Evolutionary conservation across 2,888 invertebrate species (phyloP).

Genomic region (Scaptomyza parva): DNA sequence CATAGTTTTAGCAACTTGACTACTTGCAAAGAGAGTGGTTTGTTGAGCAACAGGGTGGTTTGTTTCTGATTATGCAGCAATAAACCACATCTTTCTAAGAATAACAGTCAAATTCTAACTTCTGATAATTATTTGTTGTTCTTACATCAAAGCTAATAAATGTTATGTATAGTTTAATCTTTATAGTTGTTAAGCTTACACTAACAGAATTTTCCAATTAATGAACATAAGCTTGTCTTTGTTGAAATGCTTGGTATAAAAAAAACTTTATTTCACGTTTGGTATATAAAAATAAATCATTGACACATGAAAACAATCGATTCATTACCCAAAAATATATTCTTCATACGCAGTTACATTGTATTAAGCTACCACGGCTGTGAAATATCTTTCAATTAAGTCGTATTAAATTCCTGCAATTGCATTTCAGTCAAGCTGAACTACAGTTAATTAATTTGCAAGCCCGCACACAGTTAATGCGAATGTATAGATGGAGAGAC

Average conservation of each 20-base stretch:
- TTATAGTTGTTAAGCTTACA: neutral
- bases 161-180: neutral
- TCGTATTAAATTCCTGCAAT: constrained; percentile 52
- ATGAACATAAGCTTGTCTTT: too few species aligned
- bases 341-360: constrained; percentile 11
- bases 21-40: neutral
- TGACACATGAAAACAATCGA: neutral
- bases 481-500: constrained; percentile 23
- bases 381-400: constrained; percentile 52
- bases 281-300: too few species aligned
- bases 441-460: constrained; percentile 71
- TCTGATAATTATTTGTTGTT: constrained; percentile 36
- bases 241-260: too few species aligned
- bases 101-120: constrained; percentile 16
- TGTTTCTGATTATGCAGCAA: constrained; percentile 18
- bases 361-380: constrained; percentile 3
- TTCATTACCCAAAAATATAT: neutral
- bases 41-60: neutral
- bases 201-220: too few species aligned
- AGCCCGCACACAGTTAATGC: neutral
- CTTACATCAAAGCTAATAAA: constrained; percentile 14
- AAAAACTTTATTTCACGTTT: neutral
- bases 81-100: constrained; percentile 29
- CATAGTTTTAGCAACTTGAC: constrained; percentile 19
- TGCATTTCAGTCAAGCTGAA: constrained; percentile 49